phyloP scores from a whole-genome alignment of 2,113 vertebrate genomes.

The Riparia riparia region DNA sequence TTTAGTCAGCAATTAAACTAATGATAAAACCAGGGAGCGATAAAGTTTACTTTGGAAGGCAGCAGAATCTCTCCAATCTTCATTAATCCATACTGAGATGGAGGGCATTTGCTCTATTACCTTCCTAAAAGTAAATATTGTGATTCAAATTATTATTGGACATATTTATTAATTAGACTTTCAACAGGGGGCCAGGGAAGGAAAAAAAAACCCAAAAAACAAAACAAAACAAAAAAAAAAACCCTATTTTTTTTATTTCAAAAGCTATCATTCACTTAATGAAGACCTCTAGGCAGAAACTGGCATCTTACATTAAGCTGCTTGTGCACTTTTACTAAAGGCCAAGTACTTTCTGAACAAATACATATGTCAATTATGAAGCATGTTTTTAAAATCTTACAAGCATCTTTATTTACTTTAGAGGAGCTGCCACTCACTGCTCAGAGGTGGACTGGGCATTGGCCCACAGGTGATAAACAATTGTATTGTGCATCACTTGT shows the following conservation, averaged over 20 bases:
- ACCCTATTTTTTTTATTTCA: background rate
- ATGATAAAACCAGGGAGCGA: background rate
- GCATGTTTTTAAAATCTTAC: background rate
- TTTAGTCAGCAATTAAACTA: background rate
- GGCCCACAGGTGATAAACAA: background rate
- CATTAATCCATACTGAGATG: background rate
- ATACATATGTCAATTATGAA: background rate
- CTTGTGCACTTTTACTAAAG: background rate
- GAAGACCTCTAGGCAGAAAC: background rate
- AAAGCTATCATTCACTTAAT: background rate
- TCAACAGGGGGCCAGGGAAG: accelerated
- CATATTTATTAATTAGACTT: background rate
- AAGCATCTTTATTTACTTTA: background rate
- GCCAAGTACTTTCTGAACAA: background rate
- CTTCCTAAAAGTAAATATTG: background rate
- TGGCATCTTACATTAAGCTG: background rate
- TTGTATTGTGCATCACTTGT: background rate
- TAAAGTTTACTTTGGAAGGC: background rate
- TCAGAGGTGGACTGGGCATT: background rate
- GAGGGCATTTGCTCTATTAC: background rate
- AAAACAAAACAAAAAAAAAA: too few species aligned
- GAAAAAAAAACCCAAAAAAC: background rate
- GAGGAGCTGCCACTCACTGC: accelerated
- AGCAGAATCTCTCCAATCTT: background rate
- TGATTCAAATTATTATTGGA: background rate